Conservation (phyloP, 1,140 invertebrate species). For the Drosophila malerkotliana region DNA sequence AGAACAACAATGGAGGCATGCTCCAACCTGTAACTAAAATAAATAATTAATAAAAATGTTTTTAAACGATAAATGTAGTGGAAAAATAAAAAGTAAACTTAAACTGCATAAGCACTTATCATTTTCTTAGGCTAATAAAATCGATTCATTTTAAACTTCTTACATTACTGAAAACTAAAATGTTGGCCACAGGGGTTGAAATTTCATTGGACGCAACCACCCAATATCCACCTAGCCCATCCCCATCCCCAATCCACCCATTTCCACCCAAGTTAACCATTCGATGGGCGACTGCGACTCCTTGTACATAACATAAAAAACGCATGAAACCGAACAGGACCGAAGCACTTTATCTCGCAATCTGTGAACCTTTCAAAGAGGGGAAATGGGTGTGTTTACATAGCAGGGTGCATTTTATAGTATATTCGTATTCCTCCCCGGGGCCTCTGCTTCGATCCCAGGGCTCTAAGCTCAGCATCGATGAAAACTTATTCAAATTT, state of each 20-base stretch:
- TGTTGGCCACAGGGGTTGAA: slow-evolving; percentile 48
- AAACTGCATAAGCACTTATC: not conserved
- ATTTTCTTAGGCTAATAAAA: not conserved
- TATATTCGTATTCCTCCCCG: slow-evolving; percentile 28
- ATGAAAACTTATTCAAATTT: slow-evolving; percentile 49
- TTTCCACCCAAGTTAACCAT: slow-evolving; percentile 21
- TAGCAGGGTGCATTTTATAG: slow-evolving; percentile 75
- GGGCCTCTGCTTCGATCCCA: slow-evolving; percentile 1
- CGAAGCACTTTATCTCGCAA: slow-evolving; percentile 67
- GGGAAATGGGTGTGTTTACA: slow-evolving; percentile 68
- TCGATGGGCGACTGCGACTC: slow-evolving; percentile 57
- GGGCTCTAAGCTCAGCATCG: slow-evolving; percentile 36
- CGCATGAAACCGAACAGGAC: slow-evolving; percentile 62
- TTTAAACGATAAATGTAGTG: too few species aligned
- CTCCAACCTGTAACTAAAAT: too few species aligned
- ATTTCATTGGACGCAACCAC: slow-evolving; percentile 42
- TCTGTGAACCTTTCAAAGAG: slow-evolving; percentile 55
- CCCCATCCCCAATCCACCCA: slow-evolving; percentile 20
- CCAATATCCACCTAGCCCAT: slow-evolving; percentile 29
- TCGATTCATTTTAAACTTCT: slow-evolving; percentile 39
- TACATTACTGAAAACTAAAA: slow-evolving; percentile 33
- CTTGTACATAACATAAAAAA: slow-evolving; percentile 77
- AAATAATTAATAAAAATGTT: too few species aligned
- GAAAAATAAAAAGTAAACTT: not conserved
- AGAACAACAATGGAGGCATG: too few species aligned